phyloP scores from a whole-genome alignment of 2,888 invertebrate genomes.

The Aphidoletes aphidimyza region DNA sequence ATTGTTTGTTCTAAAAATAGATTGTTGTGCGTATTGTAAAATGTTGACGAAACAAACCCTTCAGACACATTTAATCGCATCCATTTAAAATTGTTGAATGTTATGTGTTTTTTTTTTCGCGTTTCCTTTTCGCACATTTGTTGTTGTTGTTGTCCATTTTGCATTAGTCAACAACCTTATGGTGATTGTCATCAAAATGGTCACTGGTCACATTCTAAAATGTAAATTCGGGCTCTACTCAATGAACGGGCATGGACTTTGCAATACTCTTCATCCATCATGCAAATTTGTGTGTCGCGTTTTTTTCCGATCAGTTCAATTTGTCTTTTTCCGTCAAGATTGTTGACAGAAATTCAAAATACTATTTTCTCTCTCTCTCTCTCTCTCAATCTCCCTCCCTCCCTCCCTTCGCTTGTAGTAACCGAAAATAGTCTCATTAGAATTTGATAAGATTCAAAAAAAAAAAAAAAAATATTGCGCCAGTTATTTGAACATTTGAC shows the following conservation, averaged over 20 bases:
- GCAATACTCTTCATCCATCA: not conserved
- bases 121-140: not conserved
- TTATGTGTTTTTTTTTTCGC: not conserved
- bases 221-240: not conserved
- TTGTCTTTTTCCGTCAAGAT: not conserved
- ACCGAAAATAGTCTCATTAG: not conserved
- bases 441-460: not conserved
- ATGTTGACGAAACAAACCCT: too few species aligned
- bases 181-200: not conserved
- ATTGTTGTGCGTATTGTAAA: too few species aligned
- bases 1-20: too few species aligned
- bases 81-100: not conserved
- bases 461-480: constrained; percentile 23
- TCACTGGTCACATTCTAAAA: not conserved
- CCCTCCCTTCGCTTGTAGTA: too few species aligned
- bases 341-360: too few species aligned
- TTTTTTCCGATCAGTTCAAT: not conserved
- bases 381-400: too few species aligned
- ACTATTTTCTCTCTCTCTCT: too few species aligned
- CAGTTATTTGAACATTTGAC: not conserved
- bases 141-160: not conserved
- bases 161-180: not conserved
- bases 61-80: too few species aligned
- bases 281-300: not conserved
- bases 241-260: not conserved